phyloP scores from a whole-genome alignment of 1,140 invertebrate species.

The Lanistes nyassanus region DNA sequence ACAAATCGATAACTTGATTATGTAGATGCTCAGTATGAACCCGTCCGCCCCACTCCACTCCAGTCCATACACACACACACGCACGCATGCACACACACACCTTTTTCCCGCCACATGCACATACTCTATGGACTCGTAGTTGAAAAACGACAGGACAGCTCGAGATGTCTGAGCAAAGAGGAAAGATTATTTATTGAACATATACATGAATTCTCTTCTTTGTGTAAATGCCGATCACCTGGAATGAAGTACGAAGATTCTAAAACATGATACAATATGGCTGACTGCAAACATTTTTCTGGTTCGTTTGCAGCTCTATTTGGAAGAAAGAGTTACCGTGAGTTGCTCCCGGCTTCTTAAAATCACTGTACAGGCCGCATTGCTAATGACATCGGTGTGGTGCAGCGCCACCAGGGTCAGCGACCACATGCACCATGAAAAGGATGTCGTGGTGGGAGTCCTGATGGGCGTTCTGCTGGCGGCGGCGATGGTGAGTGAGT shows the following conservation, averaged over 20 bases:
- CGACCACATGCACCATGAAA: conserved; percentile 17
- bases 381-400: conserved; percentile 13
- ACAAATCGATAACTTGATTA: no score
- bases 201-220: neutral
- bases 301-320: neutral
- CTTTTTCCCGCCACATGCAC: neutral
- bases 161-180: no score
- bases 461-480: neutral
- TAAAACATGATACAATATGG: neutral
- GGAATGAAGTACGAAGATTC: neutral
- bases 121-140: no score
- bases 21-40: no score
- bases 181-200: neutral
- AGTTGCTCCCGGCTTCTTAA: neutral
- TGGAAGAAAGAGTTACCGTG: neutral
- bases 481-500: neutral
- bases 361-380: conserved; percentile 4
- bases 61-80: neutral
- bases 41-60: no score
- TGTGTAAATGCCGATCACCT: neutral
- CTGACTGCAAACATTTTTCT: neutral
- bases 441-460: conserved; percentile 8
- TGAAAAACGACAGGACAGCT: no score
- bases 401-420: conserved; percentile 16
- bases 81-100: neutral